A percentile compares a stretch with the other conserved stretches of the same genome.
phyloP scores from a whole-genome alignment of 2,113 vertebrate species.

The Rhagologus leucostigma region DNA sequence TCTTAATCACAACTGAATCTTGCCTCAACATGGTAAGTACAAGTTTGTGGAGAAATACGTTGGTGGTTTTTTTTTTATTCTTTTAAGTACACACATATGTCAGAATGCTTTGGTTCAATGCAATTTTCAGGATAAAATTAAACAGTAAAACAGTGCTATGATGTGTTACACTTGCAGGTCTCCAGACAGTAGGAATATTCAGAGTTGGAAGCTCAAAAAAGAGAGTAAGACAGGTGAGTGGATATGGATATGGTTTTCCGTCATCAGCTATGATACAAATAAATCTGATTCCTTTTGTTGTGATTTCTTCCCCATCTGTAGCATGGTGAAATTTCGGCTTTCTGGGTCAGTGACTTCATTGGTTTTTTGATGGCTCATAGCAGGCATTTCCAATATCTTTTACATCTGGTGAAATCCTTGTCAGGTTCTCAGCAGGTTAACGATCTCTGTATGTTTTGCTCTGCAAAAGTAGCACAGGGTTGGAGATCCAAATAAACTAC shows the following conservation, averaged over 20 bases:
- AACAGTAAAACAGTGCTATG: conserved; percentile 6
- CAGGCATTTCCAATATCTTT: neutral
- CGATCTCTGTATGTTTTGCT: neutral
- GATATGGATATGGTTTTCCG: neutral
- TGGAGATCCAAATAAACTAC: neutral
- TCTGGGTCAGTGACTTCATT: neutral
- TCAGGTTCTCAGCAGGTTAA: conserved; percentile 19
- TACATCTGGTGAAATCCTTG: neutral
- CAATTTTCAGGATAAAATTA: neutral
- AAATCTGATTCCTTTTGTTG: neutral
- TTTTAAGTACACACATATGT: neutral
- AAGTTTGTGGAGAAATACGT: neutral
- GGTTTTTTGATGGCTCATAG: neutral
- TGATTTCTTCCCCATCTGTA: neutral
- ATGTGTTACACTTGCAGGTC: conserved; percentile 77
- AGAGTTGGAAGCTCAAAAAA: conserved; percentile 98
- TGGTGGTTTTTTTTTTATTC: neutral
- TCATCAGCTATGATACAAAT: neutral
- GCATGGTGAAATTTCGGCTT: neutral
- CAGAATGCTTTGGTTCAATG: neutral
- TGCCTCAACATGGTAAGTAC: neutral
- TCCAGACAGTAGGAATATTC: conserved; percentile 97
- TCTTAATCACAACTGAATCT: neutral
- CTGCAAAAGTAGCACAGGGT: neutral
- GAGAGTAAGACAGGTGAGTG: conserved; percentile 92